phyloP scores from a whole-genome alignment of 2,113 vertebrate species.

The Mesitornis unicolor region DNA sequence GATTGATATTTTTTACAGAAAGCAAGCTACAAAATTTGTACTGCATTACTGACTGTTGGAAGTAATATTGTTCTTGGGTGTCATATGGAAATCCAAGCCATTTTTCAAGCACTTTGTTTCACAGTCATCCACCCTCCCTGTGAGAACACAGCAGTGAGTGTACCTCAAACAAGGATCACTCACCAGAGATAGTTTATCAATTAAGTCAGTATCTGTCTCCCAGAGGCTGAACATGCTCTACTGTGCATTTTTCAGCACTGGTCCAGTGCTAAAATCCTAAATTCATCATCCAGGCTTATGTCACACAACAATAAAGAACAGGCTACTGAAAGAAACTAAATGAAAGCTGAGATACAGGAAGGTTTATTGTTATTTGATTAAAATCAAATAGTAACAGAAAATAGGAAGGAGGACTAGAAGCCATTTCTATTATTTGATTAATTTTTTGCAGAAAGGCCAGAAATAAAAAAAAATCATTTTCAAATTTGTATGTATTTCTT shows the following conservation, averaged over 20 bases:
- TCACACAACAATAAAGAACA: not conserved
- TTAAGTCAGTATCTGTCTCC: constrained; percentile 39
- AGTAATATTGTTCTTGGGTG: constrained; percentile 71
- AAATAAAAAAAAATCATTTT: not conserved
- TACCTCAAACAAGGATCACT: constrained; percentile 37
- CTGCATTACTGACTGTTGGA: constrained; percentile 60
- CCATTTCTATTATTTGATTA: not conserved
- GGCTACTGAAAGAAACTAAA: not conserved
- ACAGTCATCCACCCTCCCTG: not conserved
- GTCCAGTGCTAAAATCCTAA: constrained; percentile 3
- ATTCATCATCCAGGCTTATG: constrained; percentile 5
- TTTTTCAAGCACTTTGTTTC: constrained; percentile 70
- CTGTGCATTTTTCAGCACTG: not conserved
- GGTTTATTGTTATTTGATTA: not conserved
- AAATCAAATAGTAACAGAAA: not conserved
- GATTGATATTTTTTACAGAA: constrained; percentile 79
- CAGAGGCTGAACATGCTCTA: constrained; percentile 13
- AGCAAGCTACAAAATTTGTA: constrained; percentile 73
- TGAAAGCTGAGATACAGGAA: not conserved
- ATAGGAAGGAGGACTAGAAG: not conserved
- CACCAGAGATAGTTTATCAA: constrained; percentile 52
- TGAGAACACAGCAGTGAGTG: not conserved
- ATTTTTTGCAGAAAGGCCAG: not conserved
- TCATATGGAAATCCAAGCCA: constrained; percentile 67
- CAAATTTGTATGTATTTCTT: not conserved